These are phyloP conservation scores for Merodon equestris DNA, from an alignment of 2,888 invertebrate species.

Conservation along the genomic window DNA sequence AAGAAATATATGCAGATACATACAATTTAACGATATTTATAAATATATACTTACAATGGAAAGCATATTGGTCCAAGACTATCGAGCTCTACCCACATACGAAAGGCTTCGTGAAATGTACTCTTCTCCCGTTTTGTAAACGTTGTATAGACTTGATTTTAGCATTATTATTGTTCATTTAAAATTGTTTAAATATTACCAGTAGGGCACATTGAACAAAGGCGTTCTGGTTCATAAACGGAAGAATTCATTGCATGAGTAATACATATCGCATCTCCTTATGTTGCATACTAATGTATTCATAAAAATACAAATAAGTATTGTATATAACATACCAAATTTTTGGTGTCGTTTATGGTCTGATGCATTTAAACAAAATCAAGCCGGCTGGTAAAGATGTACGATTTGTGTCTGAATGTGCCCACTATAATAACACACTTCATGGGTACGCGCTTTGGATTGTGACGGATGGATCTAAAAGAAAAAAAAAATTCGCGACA, in stretches of 20 bases:
- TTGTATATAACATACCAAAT: background rate
- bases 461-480: slow-evolving; percentile 24
- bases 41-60: too few relatives aligned
- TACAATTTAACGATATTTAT: background rate
- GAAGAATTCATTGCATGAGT: too few relatives aligned
- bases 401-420: slow-evolving; percentile 19
- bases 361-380: slow-evolving; percentile 55
- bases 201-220: too few relatives aligned
- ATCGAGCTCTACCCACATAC: slow-evolving; percentile 30
- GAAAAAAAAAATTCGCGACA: too few relatives aligned
- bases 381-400: slow-evolving; percentile 26
- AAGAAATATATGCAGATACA: slow-evolving; percentile 25
- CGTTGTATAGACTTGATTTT: slow-evolving; percentile 46
- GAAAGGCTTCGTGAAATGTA: slow-evolving; percentile 2
- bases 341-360: slow-evolving; percentile 43
- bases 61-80: too few relatives aligned
- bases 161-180: background rate
- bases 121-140: slow-evolving; percentile 49
- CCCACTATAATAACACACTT: slow-evolving; percentile 49
- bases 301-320: background rate
- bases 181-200: too few relatives aligned
- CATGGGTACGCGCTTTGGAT: slow-evolving; percentile 41
- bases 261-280: too few relatives aligned
- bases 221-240: too few relatives aligned
- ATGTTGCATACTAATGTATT: too few relatives aligned